Base-by-base conservation (phyloP, 2,888 invertebrate genomes). In the Oscheius sp. region DNA sequence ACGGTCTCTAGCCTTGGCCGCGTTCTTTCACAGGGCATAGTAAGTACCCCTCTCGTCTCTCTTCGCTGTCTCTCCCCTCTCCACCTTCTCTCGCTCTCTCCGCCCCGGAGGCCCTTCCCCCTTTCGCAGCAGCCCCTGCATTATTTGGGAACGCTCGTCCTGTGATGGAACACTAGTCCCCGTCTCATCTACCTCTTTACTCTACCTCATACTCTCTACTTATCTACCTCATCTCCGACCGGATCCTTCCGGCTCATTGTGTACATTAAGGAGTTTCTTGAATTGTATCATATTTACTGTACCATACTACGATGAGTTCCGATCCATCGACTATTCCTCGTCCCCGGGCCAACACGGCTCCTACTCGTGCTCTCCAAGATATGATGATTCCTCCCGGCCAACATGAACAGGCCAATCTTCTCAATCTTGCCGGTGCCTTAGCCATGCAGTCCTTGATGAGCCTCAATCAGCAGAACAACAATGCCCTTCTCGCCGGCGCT, bases 11-110 rank as follows among this genome's bases (percentile, higher is more conserved):
- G 70, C 58, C 57, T 32, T 58, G 58, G 51, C 32, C 29, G 57
- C 70, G 55, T 51, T 66, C 70, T 70, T 58, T 70, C 70, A 42
- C 42, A 70, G 70, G 70, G 48, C 70, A 70, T 57, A 70, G 57
- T 70, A 58, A 70, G 70, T 70, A 58, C 70, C 57, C 33, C 33
- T 65, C 32, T 48, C 35, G 32, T 32, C 32, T 53, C 68, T 33
- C 58, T 32, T 11, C 55, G 29, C 21, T 32, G n/a, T 59, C 70
- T 58, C 58, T 58, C 42, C 59, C 42, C 70, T 57, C 29, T 21
- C 48, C 11, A 1, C 65, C 9, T 32, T 47, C 51, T 47, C 50
- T 47, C 50, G 63, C 47, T 48, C 63, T 63, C 63, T 48, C 63
- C 48, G 63, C 60, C 60, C 42, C 37, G n/a, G 11, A n/a, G 35